Base-by-base conservation (phyloP, 2,797 vertebrate genomes). In the Enteromius trimaculatus region DNA sequence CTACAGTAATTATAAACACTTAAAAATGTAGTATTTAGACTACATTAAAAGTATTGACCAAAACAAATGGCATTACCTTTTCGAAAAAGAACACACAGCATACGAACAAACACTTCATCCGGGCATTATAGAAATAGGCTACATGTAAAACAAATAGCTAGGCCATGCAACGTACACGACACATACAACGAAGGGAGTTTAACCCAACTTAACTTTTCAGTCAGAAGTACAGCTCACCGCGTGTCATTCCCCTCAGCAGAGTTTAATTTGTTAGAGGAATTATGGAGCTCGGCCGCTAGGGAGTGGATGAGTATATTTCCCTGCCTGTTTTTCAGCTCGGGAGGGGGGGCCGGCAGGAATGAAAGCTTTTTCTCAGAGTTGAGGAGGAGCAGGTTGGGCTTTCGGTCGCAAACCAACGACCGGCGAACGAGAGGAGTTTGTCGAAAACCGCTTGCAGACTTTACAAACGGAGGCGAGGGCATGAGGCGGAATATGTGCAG, bases 341-440 rank as follows among this genome's bases (percentile, higher is more conserved):
- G 77, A 85, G 85, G 85, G 86, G 84, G 84, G 76, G 71, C 6
- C 85, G 89, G 86, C 47, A 70, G 81, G 79, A 86, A 90, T 86
- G 86, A 88, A 84, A 77, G 90, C 90, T 90, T 71, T 90, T 88
- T 89, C 93, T 92, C 91, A 89, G 82, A 84, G 80, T 82, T 77
- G 80, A 92, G 91, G 80, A 92, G 91, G 90, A 85, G 84, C 91
- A 92, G 92, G 92, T 89, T 92, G 91, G 91, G 91, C 90, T 88
- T 74, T 80, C 19, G 81, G 72, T 88, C 92, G 89, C 88, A 86
- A 78, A 23, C 84, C 86, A 91, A 87, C 89, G 77, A 84, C 66
- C 86, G 70, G 71, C 49, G 60, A 82, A 65, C 60, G 64, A 86
- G 51, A 60, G 84, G 21, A 90, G 87, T 84, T 87, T 58, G 74